Percentiles rank a stretch among this genome's conserved stretches.
Evolutionary conservation across 2,113 vertebrate genomes (phyloP).

Genomic region (Mormyrus iriodes): DNA sequence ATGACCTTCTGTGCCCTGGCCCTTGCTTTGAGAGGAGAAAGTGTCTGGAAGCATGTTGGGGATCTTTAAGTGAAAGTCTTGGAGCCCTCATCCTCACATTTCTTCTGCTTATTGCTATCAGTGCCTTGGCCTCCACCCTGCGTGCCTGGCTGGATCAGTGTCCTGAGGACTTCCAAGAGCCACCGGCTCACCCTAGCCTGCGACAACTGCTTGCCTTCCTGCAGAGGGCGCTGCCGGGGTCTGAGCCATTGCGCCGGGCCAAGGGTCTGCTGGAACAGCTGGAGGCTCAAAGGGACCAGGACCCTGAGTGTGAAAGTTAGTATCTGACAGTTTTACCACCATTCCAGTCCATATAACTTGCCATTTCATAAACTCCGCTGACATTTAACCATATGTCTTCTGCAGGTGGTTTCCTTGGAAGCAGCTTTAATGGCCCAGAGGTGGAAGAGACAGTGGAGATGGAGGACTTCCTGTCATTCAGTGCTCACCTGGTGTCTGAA

Average conservation of each 20-base stretch:
- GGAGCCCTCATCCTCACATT: neutral
- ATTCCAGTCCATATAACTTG: neutral
- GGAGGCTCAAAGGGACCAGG: constrained; percentile 60
- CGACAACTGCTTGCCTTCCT: constrained; percentile 74
- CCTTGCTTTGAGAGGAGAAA: neutral
- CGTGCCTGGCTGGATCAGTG: constrained; percentile 89
- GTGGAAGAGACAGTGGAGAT: constrained; percentile 72
- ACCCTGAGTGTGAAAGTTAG: constrained; percentile 64
- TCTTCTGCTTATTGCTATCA: constrained; percentile 41
- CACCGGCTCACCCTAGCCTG: constrained; percentile 72
- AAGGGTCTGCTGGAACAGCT: constrained; percentile 79
- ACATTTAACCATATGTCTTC: neutral
- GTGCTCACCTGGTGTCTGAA: constrained; percentile 78
- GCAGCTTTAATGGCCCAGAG: constrained; percentile 54
- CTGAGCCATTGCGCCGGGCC: constrained; percentile 73
- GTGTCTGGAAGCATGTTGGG: neutral
- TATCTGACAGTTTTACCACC: neutral
- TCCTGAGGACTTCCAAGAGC: constrained; percentile 85
- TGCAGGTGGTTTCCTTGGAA: constrained; percentile 65
- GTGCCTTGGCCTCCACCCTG: constrained; percentile 79
- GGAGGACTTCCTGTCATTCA: constrained; percentile 75
- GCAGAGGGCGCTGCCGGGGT: constrained; percentile 68
- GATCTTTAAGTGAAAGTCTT: neutral
- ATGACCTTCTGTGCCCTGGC: too few species aligned
- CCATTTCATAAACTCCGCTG: neutral